Base-by-base conservation (phyloP, 2,797 vertebrate species). In the Falco rusticolus region DNA sequence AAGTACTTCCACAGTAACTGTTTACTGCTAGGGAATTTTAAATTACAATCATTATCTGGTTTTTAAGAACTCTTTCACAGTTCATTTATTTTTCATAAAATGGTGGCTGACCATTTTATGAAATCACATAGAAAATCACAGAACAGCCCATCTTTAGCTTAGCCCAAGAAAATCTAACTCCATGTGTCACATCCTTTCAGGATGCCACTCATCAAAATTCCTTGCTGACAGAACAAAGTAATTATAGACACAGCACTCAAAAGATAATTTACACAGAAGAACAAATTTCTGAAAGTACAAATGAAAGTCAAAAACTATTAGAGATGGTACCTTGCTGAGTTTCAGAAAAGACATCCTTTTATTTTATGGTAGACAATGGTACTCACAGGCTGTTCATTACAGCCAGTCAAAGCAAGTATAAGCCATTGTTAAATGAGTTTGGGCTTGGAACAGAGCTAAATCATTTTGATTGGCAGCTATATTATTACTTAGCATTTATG, bases 401-500 rank as follows among this genome's bases (percentile, higher is more conserved):
- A 85, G 84, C 21, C 68, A 91, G 68, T 26, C 56, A 93, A 91
- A 88, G 80, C 21, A 91, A 88, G 60, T 34, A 16, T 25, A 84
- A 71, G 39, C n/a, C 61, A 90, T 13, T 68, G 34, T 61, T 81
- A 84, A 72, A 80, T 16, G 53, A 84, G n/a, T 86, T 84, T 43
- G 65, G 19, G 41, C 16, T 86, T 57, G 13, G 59, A 93, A 92
- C 65, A 34, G 37, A 87, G 61, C 39, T 72, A 90, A 91, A 77
- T 88, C 60, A 92, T 88, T 53, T 84, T 91, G 80, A 92, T 45
- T 89, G 85, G 63, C 77, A 95, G 69, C 33, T 96, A 33, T 79
- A 81, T 72, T 91, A 94, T 86, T 89, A 83, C 21, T 90, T 33
- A 86, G 72, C 25, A 53, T 84, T 90, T 88, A 89, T 12, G 43